Base-by-base conservation (phyloP, 2,113 vertebrate species). In the Neoarius graeffei region DNA sequence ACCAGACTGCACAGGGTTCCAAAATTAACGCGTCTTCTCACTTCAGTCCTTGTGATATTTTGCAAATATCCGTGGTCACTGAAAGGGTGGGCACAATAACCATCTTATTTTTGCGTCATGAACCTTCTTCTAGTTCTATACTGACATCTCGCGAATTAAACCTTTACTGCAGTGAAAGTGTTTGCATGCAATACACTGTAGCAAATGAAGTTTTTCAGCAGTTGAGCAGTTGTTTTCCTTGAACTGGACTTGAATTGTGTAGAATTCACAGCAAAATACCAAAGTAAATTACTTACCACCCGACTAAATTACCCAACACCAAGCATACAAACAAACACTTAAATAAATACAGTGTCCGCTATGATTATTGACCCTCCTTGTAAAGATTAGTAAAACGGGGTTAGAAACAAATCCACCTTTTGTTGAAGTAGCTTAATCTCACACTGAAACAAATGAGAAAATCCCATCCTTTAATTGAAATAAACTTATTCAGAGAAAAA, bases 111-210 rank as follows among this genome's bases (percentile, higher is more conserved):
- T 59, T 14, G 13, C 62, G 52, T 60, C 59, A 60, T 30, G 30
- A 60, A 35, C 42, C 48, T 67, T 73, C 9, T 80, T 73, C 14
- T 85, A 71, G 89, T 85, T 89, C 57, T 73, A 89, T 23, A 87
- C 76, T 90, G 91, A 92, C 91, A 91, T 59, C 91, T 86, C 15
- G 84, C 71, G 89, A 81, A 86, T 11, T 67, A 19, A 69, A 57
- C 8, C 4, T 82, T 66, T 48, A 84, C 30, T 89, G 71, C 87
- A 82, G 4, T 62, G 20, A 20, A 6, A 82, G 5, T 60, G 4
- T 59, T 35, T 20, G 13, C 0, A 60, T 69, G 60, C 19, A 50
- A 57, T 25, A 48, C 52, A 86, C 35, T 35, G 9, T 20, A 57
- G 25, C 19, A 80, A 27, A 0, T 15, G 7, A 27, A 10, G 14